These are phyloP conservation scores for Noctilio leporinus DNA, from an alignment of 2,113 vertebrate genomes.

Conservation along the genomic window DNA sequence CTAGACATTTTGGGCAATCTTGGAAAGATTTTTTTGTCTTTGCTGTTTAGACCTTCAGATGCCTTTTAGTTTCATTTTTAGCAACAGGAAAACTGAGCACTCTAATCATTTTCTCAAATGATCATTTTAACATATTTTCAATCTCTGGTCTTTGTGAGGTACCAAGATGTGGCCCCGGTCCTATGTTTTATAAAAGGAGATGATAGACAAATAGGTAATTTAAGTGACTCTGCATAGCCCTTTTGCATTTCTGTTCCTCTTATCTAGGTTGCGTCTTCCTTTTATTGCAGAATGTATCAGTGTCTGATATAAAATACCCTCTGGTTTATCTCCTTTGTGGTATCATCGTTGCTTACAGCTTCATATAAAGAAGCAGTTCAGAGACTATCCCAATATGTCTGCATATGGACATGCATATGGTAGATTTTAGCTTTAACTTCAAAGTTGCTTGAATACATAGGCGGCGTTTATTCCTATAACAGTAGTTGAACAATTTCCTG, in stretches of 20 bases:
- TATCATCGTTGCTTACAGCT: constrained; percentile 46
- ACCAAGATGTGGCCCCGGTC: background rate
- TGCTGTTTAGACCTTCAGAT: constrained; percentile 25
- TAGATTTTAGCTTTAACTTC: constrained; percentile 77
- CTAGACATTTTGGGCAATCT: constrained; percentile 49
- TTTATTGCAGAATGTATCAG: background rate
- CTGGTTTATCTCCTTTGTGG: constrained; percentile 28
- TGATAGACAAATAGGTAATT: background rate
- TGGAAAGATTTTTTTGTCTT: constrained; percentile 58
- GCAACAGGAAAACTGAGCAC: constrained; percentile 13
- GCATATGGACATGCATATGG: constrained; percentile 75
- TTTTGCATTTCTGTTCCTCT: background rate
- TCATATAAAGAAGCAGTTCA: constrained; percentile 62
- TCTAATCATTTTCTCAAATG: constrained; percentile 31
- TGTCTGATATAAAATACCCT: constrained; percentile 26
- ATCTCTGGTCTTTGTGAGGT: constrained; percentile 22
- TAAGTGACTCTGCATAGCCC: background rate
- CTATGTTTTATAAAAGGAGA: background rate
- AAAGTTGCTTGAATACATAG: constrained; percentile 75
- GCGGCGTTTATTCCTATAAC: constrained; percentile 76
- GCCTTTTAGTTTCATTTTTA: constrained; percentile 37
- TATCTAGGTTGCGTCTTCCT: background rate
- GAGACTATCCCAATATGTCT: constrained; percentile 58
- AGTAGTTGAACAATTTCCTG: constrained; percentile 70
- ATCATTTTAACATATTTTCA: constrained; percentile 14